These are phyloP conservation scores for Thereuonema tuberculata DNA, from an alignment of 1,140 invertebrate genomes.

Conservation along the genomic window DNA sequence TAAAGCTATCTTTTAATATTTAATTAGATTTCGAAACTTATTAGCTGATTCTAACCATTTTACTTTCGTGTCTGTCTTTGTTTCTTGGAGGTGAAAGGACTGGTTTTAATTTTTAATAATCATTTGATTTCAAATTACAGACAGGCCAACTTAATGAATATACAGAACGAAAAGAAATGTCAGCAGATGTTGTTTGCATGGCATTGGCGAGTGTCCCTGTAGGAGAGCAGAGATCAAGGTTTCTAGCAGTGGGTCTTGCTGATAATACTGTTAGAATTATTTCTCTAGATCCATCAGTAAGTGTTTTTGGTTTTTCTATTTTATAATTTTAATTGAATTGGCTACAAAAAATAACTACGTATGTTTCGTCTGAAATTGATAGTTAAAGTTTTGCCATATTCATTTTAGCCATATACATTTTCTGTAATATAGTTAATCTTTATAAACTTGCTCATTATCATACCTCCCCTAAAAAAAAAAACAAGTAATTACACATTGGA, in stretches of 20 bases:
- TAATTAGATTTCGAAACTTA: too few species aligned
- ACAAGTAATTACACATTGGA: too few species aligned
- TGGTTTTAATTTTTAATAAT: too few species aligned
- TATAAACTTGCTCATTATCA: too few species aligned
- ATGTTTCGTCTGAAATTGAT: slow-evolving; percentile 3
- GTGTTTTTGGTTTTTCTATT: slow-evolving; percentile 16
- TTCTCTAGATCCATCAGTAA: slow-evolving; percentile 82
- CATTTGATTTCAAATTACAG: slow-evolving; percentile 43
- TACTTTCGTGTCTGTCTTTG: slow-evolving; percentile 2
- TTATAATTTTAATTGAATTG: not conserved
- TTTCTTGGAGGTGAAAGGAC: too few species aligned
- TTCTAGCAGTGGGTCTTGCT: slow-evolving; percentile 88
- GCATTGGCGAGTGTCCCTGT: slow-evolving; percentile 85
- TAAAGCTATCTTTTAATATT: too few species aligned
- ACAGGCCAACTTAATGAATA: slow-evolving; percentile 97
- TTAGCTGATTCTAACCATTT: too few species aligned
- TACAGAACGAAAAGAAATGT: slow-evolving; percentile 91
- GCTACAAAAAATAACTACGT: not conserved
- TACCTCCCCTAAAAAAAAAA: too few species aligned
- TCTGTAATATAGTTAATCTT: too few species aligned
- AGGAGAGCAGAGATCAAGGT: slow-evolving; percentile 90
- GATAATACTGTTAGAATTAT: slow-evolving; percentile 97
- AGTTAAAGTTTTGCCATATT: too few species aligned
- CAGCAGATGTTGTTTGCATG: slow-evolving; percentile 96
- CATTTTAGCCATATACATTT: too few species aligned